A percentile compares a stretch with the other conserved stretches of the same genome.
These are phyloP conservation scores for Parazoanthus darwini DNA, from an alignment of 92 coral and sea anemone species.

Conservation along the genomic window DNA sequence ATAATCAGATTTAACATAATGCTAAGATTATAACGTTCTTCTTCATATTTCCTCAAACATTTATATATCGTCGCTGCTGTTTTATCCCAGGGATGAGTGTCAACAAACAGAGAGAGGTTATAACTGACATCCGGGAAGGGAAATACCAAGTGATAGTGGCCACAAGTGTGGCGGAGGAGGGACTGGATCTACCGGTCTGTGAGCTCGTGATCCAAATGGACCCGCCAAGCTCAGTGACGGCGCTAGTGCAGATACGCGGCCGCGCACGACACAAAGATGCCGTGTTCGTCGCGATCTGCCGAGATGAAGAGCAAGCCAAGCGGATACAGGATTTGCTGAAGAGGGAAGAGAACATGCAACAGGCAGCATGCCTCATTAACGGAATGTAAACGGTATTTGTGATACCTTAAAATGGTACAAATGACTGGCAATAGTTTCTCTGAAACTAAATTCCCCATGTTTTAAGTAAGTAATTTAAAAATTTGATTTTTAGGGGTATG, in stretches of 20 bases:
- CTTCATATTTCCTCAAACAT: not conserved
- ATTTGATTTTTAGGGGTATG: not conserved
- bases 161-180: conserved; percentile 70
- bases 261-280: conserved; percentile 62
- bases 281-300: conserved; percentile 75
- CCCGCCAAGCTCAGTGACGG: conserved; percentile 79
- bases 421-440: not conserved
- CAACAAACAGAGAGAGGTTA: conserved; percentile 55
- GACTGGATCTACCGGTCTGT: conserved; percentile 69
- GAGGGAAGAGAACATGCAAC: conserved; percentile 79
- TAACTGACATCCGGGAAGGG: conserved; percentile 64
- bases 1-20: too few species aligned
- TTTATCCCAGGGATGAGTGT: conserved; percentile 47
- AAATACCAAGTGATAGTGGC: conserved; percentile 83
- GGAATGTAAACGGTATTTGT: conserved; percentile 18
- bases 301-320: conserved; percentile 73
- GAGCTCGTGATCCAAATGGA: conserved; percentile 83
- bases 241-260: conserved; percentile 78
- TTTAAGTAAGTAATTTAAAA: not conserved
- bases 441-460: not conserved
- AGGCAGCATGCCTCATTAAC: conserved; percentile 55
- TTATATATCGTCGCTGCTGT: not conserved
- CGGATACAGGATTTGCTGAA: conserved; percentile 73
- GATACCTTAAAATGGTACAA: not conserved
- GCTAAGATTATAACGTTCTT: not conserved